Evolutionary conservation across 2,888 invertebrate species (phyloP), one percentile per base, ranked within the genome.

Genomic region (Catocala fraxini): DNA sequence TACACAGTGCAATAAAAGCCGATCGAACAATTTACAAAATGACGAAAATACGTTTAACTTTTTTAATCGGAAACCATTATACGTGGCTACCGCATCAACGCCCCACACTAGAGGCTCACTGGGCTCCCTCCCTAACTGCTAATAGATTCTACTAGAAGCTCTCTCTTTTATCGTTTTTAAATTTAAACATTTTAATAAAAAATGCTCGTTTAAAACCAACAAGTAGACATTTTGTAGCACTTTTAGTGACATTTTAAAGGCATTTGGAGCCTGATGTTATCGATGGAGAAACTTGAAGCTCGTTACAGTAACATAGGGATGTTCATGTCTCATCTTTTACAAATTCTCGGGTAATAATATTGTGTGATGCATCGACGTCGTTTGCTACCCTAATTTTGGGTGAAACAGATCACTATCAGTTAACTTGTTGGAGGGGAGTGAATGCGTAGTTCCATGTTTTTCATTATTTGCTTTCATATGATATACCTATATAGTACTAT

Each of bases 141-240:
- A 85, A 85, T 85, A 85, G 83, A 84, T 81, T 83, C 75, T 61
- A 58, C 70, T 71, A 65, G 66, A 65, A 74, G 75, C 70, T 75
- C 76, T 69, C 77, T 76, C 65, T 75, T 73, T 77, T 77, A 77
- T 78, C 71, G 68, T 68, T 75, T 77, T 75, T 76, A 77, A 70
- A 73, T 77, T 70, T 63, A 65, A 54, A 63, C 62, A 72, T 67
- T 70, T 75, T 59, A 46, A 55, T 51, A 52, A 60, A 61, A 70
- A 74, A 72, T 43, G 49, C 41, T 49, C 56, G 39, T 66, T 73
- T 61, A 35, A 54, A 52, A 25, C 54, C 45, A 57, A 53, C 58
- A 60, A 63, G 51, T 63, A 45, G 10, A 43, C 54, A 41, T 62
- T 25, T 33, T 12, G 47, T 48, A 59, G 46, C 42, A 43, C 4